A percentile compares a stretch with the other conserved stretches of the same genome.
phyloP scores from a whole-genome alignment of 23 tunicate genomes.

The Halocynthia roretzi region DNA sequence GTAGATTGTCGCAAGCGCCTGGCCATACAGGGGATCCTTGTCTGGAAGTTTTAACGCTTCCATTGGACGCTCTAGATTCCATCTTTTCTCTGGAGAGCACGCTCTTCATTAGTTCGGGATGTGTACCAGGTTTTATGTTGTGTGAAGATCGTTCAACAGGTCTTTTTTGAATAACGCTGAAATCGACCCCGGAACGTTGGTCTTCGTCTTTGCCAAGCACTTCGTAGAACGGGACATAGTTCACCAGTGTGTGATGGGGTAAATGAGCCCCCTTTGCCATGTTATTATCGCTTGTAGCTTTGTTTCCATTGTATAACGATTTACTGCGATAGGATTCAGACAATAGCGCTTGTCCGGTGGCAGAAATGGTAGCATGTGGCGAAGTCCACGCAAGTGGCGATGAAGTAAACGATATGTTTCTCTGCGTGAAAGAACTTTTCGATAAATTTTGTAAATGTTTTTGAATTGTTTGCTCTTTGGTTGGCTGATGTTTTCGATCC shows the following conservation, averaged over 20 bases:
- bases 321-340: conserved; percentile 27
- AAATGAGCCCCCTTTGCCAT: conserved; percentile 4
- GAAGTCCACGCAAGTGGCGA: conserved; percentile 29
- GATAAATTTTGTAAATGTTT: too few relatives aligned
- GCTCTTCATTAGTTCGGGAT: not conserved
- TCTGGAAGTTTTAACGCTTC: not conserved
- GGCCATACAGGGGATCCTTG: conserved; percentile 22
- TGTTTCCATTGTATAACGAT: conserved; percentile 15
- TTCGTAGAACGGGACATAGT: conserved; percentile 76
- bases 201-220: not conserved
- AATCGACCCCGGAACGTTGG: conserved; percentile 54
- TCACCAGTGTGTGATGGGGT: conserved; percentile 35
- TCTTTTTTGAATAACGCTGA: conserved; percentile 40
- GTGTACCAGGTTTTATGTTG: not conserved
- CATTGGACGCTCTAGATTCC: not conserved
- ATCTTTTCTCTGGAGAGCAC: not conserved
- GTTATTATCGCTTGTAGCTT: not conserved
- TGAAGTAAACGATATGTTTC: not conserved
- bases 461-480: not conserved
- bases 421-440: too few relatives aligned
- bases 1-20: conserved; percentile 5
- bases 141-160: not conserved
- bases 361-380: conserved; percentile 54
- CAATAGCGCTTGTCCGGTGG: conserved; percentile 63
- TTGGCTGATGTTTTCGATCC: not conserved